A percentile compares a stretch with the other conserved stretches of the same genome.
Evolutionary conservation across 2,888 invertebrate genomes (phyloP).

Genomic region (Agriopis leucophaearia): DNA sequence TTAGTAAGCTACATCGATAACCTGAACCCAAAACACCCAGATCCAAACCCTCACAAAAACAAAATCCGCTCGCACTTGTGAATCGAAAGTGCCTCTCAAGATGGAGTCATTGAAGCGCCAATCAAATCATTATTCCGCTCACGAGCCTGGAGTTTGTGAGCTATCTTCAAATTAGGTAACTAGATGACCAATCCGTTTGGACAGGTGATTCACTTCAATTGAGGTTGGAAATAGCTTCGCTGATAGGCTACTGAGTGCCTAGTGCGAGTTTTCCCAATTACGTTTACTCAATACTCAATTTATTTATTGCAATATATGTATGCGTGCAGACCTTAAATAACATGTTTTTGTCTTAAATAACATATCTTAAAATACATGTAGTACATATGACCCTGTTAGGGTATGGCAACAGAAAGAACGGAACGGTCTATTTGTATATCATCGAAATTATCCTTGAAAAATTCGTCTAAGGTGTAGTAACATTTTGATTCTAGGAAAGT

Average conservation of each 20-base stretch:
- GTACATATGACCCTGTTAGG: no score
- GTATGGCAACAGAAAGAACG: no score
- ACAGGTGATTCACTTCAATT: slow-evolving; percentile 34
- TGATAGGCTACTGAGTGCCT: not conserved
- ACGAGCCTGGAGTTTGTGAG: slow-evolving; percentile 16
- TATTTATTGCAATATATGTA: no score
- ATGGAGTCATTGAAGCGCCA: slow-evolving; percentile 29
- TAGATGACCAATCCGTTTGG: slow-evolving; percentile 9
- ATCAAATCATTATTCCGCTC: slow-evolving; percentile 35
- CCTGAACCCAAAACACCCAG: not conserved
- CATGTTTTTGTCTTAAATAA: no score
- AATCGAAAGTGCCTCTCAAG: not conserved
- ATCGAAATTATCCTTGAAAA: no score
- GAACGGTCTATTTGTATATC: no score
- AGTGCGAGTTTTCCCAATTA: no score
- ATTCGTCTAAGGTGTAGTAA: no score
- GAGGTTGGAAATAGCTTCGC: slow-evolving; percentile 20
- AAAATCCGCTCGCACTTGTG: not conserved
- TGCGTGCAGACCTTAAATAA: no score
- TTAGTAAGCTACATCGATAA: not conserved
- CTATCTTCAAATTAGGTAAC: slow-evolving; percentile 26
- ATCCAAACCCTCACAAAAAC: not conserved
- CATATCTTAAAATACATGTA: no score
- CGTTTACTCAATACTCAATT: no score
- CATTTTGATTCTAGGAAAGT: no score